A percentile compares a stretch with the other conserved stretches of the same genome.
Conservation (phyloP, 1,140 invertebrate genomes). For the Brachionus angularis region DNA sequence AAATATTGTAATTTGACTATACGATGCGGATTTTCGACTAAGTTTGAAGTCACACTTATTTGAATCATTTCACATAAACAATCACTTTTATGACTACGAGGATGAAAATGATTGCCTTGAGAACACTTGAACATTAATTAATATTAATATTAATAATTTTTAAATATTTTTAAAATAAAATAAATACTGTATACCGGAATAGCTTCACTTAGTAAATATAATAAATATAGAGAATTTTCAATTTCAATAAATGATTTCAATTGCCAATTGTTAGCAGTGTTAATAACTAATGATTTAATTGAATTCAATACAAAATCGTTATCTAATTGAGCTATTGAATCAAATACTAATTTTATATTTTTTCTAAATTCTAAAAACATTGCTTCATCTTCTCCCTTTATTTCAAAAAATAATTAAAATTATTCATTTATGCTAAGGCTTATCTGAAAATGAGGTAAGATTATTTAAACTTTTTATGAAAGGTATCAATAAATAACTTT, state of each 20-base stretch:
- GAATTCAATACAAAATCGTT: conserved; percentile 58
- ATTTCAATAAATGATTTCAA: conserved; percentile 59
- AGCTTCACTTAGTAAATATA: conserved; percentile 63
- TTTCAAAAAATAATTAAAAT: not conserved
- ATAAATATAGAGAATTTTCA: conserved; percentile 61
- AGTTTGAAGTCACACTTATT: conserved; percentile 5
- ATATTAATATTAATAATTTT: not conserved
- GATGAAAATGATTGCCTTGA: conserved; percentile 39
- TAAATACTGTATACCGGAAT: conserved; percentile 54
- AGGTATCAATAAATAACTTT: too few relatives aligned
- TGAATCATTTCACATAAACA: conserved; percentile 23
- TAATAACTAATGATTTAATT: conserved; percentile 58
- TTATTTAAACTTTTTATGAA: too few relatives aligned
- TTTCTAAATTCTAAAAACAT: conserved; percentile 63
- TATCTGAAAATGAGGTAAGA: too few relatives aligned
- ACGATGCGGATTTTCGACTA: conserved; percentile 12
- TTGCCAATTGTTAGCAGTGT: conserved; percentile 60
- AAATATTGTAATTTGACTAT: conserved; percentile 29
- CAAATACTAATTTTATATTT: conserved; percentile 62
- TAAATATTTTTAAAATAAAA: too few relatives aligned
- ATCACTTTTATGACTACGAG: conserved; percentile 18
- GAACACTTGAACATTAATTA: not conserved
- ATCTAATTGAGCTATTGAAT: conserved; percentile 61
- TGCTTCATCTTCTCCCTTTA: conserved; percentile 62
- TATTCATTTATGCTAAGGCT: too few relatives aligned